A percentile compares a stretch with the other conserved stretches of the same genome.
Evolutionary conservation across 30 jellyfish, hydroid and myxozoan species (phyloP).

Genomic region (Rhopilema esculentum): DNA sequence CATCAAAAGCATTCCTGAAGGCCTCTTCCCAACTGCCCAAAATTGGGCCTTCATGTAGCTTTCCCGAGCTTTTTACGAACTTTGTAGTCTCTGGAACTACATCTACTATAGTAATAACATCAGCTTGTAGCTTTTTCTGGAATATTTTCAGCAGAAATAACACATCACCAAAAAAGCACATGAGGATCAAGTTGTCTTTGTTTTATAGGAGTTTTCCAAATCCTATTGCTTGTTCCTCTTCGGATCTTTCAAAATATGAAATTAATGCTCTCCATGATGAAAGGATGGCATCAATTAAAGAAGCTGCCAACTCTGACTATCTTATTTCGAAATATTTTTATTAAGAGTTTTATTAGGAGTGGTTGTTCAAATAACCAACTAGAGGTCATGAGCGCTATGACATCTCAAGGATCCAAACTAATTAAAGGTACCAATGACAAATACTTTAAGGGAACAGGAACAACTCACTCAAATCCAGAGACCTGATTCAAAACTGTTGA

Average conservation of each 20-base stretch:
- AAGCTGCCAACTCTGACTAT: conserved; percentile 31
- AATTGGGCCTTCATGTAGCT: conserved; percentile 45
- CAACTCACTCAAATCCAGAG: too few relatives aligned
- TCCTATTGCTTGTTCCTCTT: conserved; percentile 9
- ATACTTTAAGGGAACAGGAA: too few relatives aligned
- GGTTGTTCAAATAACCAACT: too few relatives aligned
- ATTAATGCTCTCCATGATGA: conserved; percentile 35
- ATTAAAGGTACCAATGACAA: too few relatives aligned
- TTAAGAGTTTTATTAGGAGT: too few relatives aligned
- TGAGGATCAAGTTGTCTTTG: conserved; percentile 41
- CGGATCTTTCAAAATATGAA: conserved; percentile 20
- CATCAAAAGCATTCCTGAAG: conserved; percentile 33
- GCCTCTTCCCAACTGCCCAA: conserved; percentile 23
- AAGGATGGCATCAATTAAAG: too few relatives aligned
- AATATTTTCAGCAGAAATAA: conserved; percentile 39
- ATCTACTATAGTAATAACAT: conserved; percentile 24
- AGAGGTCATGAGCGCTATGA: too few relatives aligned
- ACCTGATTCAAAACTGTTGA: too few relatives aligned
- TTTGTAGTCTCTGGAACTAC: conserved; percentile 28
- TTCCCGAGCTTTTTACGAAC: conserved; percentile 39
- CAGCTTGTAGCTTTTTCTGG: conserved; percentile 42
- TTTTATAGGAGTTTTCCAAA: conserved; percentile 27
- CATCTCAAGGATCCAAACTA: too few relatives aligned
- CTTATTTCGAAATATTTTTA: too few relatives aligned
- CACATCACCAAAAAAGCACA: conserved; percentile 2